Conservation (phyloP, 2,113 vertebrate species). For the Passer montanus region DNA sequence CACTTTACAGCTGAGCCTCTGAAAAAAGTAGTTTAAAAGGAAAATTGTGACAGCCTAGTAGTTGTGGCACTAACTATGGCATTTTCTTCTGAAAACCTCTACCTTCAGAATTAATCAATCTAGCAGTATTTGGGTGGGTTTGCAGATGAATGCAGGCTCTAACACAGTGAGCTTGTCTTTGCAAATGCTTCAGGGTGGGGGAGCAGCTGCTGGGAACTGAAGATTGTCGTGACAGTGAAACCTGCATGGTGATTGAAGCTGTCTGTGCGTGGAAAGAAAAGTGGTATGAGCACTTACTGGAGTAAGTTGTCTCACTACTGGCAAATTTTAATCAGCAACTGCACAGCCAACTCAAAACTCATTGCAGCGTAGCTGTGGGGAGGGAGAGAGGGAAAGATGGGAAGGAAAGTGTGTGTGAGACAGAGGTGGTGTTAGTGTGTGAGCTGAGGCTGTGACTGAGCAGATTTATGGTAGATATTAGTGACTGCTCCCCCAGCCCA, state of each 20-base stretch:
- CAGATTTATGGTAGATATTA: conserved; percentile 2
- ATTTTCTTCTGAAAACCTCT: conserved; percentile 2
- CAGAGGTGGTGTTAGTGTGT: not conserved
- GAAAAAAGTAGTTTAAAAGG: not conserved
- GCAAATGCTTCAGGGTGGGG: not conserved
- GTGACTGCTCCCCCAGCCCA: not conserved
- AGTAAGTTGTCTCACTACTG: not conserved
- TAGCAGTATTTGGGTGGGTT: not conserved
- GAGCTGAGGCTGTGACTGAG: not conserved
- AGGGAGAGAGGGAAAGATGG: not conserved
- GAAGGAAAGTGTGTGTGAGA: not conserved
- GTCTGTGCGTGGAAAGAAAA: not conserved
- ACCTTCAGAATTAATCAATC: not conserved
- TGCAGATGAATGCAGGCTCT: not conserved
- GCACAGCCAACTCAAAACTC: rapidly evolving
- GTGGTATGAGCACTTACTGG: rapidly evolving
- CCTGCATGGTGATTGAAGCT: not conserved
- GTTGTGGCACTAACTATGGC: not conserved
- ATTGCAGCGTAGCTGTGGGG: rapidly evolving
- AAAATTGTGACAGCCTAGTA: not conserved
- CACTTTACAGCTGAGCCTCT: not conserved
- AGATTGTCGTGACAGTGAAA: not conserved
- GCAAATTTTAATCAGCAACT: not conserved
- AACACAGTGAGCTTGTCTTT: not conserved
- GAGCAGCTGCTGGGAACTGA: not conserved